Evolutionary conservation across 2,888 invertebrate species (phyloP).

Genomic region (Calephelis perditalis): DNA sequence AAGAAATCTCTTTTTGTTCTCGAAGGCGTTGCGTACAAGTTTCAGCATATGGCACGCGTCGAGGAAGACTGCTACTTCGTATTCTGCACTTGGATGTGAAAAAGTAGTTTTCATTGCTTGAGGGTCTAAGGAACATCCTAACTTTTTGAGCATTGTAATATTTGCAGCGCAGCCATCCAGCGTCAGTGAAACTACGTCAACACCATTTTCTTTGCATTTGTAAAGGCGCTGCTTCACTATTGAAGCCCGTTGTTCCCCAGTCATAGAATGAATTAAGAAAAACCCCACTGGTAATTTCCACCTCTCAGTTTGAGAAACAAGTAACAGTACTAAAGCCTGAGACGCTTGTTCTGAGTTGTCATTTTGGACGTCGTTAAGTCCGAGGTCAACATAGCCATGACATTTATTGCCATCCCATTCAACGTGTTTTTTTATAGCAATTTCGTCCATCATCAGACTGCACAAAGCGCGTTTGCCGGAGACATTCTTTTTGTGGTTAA

Average conservation of each 20-base stretch:
- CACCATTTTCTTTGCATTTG: slow-evolving; percentile 21
- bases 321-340: slow-evolving; percentile 22
- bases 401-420: slow-evolving; percentile 39
- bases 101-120: slow-evolving; percentile 18
- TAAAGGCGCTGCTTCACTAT: slow-evolving; percentile 22
- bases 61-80: slow-evolving; percentile 18
- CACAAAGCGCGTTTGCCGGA: slow-evolving; percentile 19
- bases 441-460: slow-evolving; percentile 35
- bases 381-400: slow-evolving; percentile 37
- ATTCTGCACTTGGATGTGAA: slow-evolving; percentile 21
- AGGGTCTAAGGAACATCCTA: slow-evolving; percentile 15
- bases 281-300: slow-evolving; percentile 23
- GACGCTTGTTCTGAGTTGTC: background rate
- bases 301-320: slow-evolving; percentile 22
- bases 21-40: slow-evolving; percentile 23
- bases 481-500: slow-evolving; percentile 16
- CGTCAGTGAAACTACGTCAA: slow-evolving; percentile 26
- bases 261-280: slow-evolving; percentile 22
- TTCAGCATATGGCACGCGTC: slow-evolving; percentile 26
- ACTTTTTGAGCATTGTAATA: slow-evolving; percentile 18
- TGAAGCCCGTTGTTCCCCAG: slow-evolving; percentile 23
- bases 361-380: slow-evolving; percentile 17
- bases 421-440: slow-evolving; percentile 30
- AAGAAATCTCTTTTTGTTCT: slow-evolving; percentile 17
- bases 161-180: slow-evolving; percentile 27